Evolutionary conservation across 2,797 vertebrate genomes (phyloP), one percentile per base, ranked within the genome.

Genomic region (Tamandua tetradactyla): DNA sequence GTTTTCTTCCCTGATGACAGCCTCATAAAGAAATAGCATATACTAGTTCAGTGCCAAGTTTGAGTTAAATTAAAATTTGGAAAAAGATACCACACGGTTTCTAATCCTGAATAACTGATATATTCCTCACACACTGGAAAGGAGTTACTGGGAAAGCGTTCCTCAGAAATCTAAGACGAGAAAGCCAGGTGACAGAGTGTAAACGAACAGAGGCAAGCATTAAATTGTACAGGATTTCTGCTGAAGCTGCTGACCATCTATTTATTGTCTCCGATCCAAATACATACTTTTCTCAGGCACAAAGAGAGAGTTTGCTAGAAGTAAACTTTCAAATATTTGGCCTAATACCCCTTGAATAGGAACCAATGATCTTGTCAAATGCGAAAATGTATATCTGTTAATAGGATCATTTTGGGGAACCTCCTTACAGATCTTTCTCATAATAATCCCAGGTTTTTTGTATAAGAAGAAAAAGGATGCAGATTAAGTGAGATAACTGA

Each of bases 181-280:
- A 90, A 69, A 95, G 47, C 74, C 47, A 92, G 44, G 80, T 66
- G 35, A 91, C 64, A 88, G 75, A 25, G 44, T 78, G 35, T 90
- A 64, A 94, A 52, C 94, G 57, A 93, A 96, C 76, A 96, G 49
- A 95, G 57, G 59, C 22, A 75, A 94, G n/a, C 62, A 72, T 71
- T 89, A 87, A 25, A 76, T 22, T 87, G 13, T 71, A 83, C 1
- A 83, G 44, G 94, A 86, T 66, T 94, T 88, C 79, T 94, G 37
- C 5, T 96, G 23, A 88, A 87, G 61, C 57, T 64, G n/a, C 3
- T 91, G n/a, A 27, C 14, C 44, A 87, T 49, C 42, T 69, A 78
- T 82, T 80, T 85, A 87, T 84, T 88, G 23, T 92, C 44, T 93
- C 72, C 59, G 86, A 40, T 64, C 15, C 44, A 96, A 91, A 91